phyloP scores from a whole-genome alignment of 2,888 invertebrate species.

The Drosophila robusta region DNA sequence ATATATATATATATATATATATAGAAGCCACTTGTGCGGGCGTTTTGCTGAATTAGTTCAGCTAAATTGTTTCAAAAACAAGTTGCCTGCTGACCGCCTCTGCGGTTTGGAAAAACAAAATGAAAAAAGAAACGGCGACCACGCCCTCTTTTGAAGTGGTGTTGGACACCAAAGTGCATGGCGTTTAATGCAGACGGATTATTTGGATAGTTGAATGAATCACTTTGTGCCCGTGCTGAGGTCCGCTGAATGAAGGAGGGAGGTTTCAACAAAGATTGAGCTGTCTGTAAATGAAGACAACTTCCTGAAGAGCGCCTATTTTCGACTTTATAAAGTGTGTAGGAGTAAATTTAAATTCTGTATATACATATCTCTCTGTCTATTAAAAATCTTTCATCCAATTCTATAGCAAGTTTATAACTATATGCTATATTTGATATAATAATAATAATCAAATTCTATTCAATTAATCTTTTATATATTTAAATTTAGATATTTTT shows the following conservation, averaged over 20 bases:
- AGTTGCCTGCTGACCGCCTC: conserved; percentile 52
- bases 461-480: too few species aligned
- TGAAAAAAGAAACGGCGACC: conserved; percentile 6
- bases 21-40: conserved; percentile 28
- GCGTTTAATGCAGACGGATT: conserved; percentile 38
- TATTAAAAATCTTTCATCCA: too few species aligned
- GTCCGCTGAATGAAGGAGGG: not conserved
- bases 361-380: too few species aligned
- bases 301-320: not conserved
- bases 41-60: conserved; percentile 52
- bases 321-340: not conserved
- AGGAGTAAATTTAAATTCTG: too few species aligned
- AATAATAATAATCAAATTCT: too few species aligned
- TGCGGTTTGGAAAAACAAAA: conserved; percentile 33
- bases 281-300: conserved; percentile 5
- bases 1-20: not conserved
- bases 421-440: too few species aligned
- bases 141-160: conserved; percentile 44
- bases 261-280: conserved; percentile 1
- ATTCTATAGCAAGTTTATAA: too few species aligned
- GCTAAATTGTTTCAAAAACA: conserved; percentile 61
- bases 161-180: conserved; percentile 57
- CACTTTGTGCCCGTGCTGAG: conserved; percentile 14
- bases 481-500: too few species aligned
- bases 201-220: conserved; percentile 18